Percentiles rank a stretch among this genome's conserved stretches.
phyloP scores from a whole-genome alignment of 2,113 vertebrate species.

The Phalacrocorax carbo region DNA sequence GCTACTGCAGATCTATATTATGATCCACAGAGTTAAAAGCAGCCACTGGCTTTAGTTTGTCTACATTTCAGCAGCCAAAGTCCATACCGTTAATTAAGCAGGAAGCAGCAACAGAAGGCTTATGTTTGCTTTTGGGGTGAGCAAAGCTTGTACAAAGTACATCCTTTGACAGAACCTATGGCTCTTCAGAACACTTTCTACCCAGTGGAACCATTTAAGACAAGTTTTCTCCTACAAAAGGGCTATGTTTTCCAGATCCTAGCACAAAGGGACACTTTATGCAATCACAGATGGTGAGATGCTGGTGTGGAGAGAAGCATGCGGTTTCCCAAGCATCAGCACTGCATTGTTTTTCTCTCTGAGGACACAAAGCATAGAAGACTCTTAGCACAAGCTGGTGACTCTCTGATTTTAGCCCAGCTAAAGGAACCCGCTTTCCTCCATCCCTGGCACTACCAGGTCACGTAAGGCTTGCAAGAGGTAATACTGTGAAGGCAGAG shows the following conservation, averaged over 20 bases:
- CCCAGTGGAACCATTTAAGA: not conserved
- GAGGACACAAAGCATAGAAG: not conserved
- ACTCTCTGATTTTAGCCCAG: not conserved
- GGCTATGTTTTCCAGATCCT: not conserved
- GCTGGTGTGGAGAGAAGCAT: not conserved
- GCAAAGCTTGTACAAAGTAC: not conserved
- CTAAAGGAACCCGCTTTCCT: not conserved
- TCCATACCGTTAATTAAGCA: not conserved
- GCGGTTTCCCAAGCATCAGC: not conserved
- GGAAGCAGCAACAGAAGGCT: conserved; percentile 13
- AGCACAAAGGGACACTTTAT: not conserved
- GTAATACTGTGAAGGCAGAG: not conserved
- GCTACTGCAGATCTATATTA: not conserved
- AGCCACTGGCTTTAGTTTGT: not conserved
- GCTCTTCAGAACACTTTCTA: not conserved
- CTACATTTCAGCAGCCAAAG: conserved; percentile 3
- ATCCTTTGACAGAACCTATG: accelerated
- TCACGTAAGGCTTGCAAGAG: not conserved
- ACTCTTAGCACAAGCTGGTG: not conserved
- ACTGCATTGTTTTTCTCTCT: not conserved
- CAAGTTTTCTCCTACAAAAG: not conserved
- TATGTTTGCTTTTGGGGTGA: conserved; percentile 22
- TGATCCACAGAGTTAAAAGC: not conserved
- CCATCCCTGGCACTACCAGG: not conserved
- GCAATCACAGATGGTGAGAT: not conserved